phyloP scores from a whole-genome alignment of 2,113 vertebrate genomes.

The Anser brachyrhynchus region DNA sequence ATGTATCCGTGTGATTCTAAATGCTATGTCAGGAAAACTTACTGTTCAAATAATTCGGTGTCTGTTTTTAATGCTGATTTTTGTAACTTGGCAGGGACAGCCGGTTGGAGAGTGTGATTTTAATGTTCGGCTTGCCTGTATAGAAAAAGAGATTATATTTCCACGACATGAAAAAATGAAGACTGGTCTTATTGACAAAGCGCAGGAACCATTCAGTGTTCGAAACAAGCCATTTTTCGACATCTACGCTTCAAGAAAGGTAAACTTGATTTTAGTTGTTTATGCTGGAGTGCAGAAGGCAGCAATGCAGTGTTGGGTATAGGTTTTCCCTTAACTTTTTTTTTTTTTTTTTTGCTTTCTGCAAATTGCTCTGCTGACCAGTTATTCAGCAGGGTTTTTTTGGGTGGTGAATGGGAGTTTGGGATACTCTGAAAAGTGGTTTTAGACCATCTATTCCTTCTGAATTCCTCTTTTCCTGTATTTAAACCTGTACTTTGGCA shows the following conservation, averaged over 20 bases:
- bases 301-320: neutral
- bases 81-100: conserved; percentile 84
- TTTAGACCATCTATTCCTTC: neutral
- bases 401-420: neutral
- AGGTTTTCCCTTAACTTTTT: neutral
- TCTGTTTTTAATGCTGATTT: conserved; percentile 40
- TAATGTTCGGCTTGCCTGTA: conserved; percentile 91
- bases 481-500: neutral
- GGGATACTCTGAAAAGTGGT: neutral
- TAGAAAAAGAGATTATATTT: conserved; percentile 96
- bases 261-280: conserved; percentile 67
- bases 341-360: neutral
- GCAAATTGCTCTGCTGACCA: neutral
- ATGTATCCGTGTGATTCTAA: neutral
- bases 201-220: conserved; percentile 94
- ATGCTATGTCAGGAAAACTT: neutral
- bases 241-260: conserved; percentile 92
- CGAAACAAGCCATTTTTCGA: conserved; percentile 97
- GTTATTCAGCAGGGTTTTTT: rapidly evolving
- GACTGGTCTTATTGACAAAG: conserved; percentile 93
- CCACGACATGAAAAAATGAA: conserved; percentile 97
- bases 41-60: neutral
- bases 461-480: neutral
- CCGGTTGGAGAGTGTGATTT: conserved; percentile 98
- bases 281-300: neutral